Base-by-base conservation (phyloP, 1,140 invertebrate genomes). In the Drosophila auraria region DNA sequence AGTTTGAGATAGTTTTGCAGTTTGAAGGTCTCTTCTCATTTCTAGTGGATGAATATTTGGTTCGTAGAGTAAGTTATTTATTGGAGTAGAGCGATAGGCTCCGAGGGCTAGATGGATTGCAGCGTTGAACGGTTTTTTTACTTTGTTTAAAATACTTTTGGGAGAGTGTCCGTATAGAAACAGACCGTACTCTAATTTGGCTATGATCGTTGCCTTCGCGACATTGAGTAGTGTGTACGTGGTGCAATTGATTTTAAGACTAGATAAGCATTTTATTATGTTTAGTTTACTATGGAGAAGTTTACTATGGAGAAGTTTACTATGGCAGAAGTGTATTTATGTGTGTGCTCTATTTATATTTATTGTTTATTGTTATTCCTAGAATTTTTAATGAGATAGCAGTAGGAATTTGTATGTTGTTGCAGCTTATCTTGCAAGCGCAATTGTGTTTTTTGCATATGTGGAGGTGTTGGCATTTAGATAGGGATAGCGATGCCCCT, bases 21-120 rank as follows among this genome's bases (percentile, higher is more conserved):
- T 63, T 63, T 42, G n/a, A 7, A 63, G 12, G 25, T 20, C 36
- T 42, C n/a, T n/a, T 30, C 17, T 56, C n/a, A 53, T 23, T 64
- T 54, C n/a, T 64, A 54, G 0, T 14, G 36, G 14, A 1, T 17
- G 12, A 44, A 42, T 54, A 23, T 54, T 54, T 20, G 56, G 45
- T 68, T 60, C 23, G 17, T 61, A 61, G 0, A 61, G 40, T 8
- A 59, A 11, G 27, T 58, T 38, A 20, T 66, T 66, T 49, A 38
- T 49, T 30, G 40, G 9, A 6, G 53, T 47, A 14, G 42, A 38
- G 17, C 23, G 56, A 4, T n/a, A 60, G 56, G 56, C 23, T 38
- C 45, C 65, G 14, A 42, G 36, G 36, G 56, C 45, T 25, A 60
- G n/a, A 15, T 17, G 36, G 14, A 50, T 68, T 42, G 36, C 45